Evolutionary conservation across 2,888 invertebrate genomes (phyloP), one percentile per base, ranked within the genome.

Genomic region (Alentia gelatinosa): DNA sequence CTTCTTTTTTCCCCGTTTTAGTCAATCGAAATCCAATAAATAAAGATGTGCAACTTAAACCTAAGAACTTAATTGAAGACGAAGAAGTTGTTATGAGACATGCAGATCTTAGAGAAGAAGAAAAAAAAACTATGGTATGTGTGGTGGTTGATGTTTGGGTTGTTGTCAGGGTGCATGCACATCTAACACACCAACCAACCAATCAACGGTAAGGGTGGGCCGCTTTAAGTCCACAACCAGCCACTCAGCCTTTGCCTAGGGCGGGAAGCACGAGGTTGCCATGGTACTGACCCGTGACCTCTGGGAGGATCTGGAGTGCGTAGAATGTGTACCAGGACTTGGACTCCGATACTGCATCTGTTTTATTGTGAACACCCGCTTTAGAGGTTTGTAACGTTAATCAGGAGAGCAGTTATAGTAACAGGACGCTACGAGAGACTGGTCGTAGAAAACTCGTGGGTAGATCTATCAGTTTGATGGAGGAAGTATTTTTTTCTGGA

Each of bases 341-440:
- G 91, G 91, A 39, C 88, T 91, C 50, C 91, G 91, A 79, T 91
- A 91, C 89, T 88, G 79, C 91, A 91, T 74, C 91, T 91, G 91
- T 88, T 50, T 86, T 42, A 86, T 30, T 9, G 79, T 79, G 79
- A 79, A 79, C 39, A 79, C 7, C 39, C 37, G 26, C 23, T 79
- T 74, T 79, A 56, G 12, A n/a, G n/a, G n/a, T n/a, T n/a, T n/a
- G 19, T 56, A 56, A 3, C 56, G 9, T 3, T 19, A 9, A 9
- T 19, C 19, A 4, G 56, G 56, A 3, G 56, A n/a, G 3, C 3
- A 56, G n/a, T 19, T 56, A 56, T n/a, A 56, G 9, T 56, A 56
- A 4, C 5, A 56, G 56, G 56, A 56, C 1, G n/a, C n/a, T n/a
- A n/a, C n/a, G n/a, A n/a, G n/a, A n/a, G n/a, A n/a, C n/a, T n/a